These are phyloP conservation scores for Clinocottus analis DNA, from an alignment of 2,113 vertebrate genomes.

Conservation along the genomic window DNA sequence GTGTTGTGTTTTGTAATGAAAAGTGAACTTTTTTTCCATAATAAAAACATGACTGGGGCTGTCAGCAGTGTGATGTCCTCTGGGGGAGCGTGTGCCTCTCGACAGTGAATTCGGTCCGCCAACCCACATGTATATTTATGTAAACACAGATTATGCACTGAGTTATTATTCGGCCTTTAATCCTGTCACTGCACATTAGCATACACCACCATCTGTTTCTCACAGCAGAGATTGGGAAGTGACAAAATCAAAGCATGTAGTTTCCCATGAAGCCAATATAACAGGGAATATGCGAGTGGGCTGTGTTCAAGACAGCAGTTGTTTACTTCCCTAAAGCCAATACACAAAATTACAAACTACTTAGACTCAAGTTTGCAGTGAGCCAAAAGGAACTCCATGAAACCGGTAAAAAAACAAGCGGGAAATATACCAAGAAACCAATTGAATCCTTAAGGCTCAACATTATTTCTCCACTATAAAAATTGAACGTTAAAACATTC, in stretches of 20 bases:
- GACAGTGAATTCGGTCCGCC: neutral
- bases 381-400: neutral
- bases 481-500: no score
- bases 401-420: neutral
- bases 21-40: constrained; percentile 62
- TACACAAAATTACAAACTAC: neutral
- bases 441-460: neutral
- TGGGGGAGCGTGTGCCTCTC: neutral
- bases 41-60: constrained; percentile 57
- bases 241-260: neutral
- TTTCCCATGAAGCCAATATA: neutral
- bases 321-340: neutral
- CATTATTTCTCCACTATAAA: neutral
- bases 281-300: neutral
- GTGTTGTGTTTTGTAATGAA: constrained; percentile 70
- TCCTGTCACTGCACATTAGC: neutral
- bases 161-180: neutral
- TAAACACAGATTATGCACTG: neutral
- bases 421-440: neutral
- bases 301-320: neutral
- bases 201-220: constrained; percentile 2
- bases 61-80: neutral
- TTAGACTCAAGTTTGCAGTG: neutral
- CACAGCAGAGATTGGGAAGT: constrained; percentile 1
- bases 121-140: neutral